phyloP scores from a whole-genome alignment of 2,113 vertebrate genomes.

The Vicugna pacos region DNA sequence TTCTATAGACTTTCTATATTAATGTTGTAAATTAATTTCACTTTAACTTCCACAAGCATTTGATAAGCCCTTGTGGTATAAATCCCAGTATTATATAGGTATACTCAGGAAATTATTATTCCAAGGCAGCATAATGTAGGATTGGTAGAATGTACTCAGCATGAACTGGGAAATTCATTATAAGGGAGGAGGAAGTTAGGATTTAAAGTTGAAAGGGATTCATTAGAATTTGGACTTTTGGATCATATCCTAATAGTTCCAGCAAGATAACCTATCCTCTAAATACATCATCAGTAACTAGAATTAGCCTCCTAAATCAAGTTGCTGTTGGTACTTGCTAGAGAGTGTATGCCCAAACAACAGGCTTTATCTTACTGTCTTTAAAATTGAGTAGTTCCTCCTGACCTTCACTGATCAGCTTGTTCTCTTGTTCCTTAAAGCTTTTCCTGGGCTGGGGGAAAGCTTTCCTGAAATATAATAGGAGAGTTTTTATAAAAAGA shows the following conservation, averaged over 20 bases:
- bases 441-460: neutral
- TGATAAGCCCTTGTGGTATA: neutral
- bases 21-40: slow-evolving; percentile 16
- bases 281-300: neutral
- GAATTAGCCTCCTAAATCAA: neutral
- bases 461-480: neutral
- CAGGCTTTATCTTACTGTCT: neutral
- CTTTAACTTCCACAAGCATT: slow-evolving; percentile 56
- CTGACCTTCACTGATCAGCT: neutral
- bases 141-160: neutral
- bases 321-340: neutral
- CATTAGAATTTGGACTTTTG: slow-evolving; percentile 40
- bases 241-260: slow-evolving; percentile 1
- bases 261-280: neutral
- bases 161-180: slow-evolving; percentile 7
- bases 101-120: slow-evolving; percentile 12
- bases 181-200: neutral
- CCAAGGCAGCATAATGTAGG: neutral
- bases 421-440: slow-evolving; percentile 1
- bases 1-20: neutral
- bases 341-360: neutral
- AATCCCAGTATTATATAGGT: neutral
- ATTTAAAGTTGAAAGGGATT: neutral
- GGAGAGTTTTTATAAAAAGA: slow-evolving; percentile 22
- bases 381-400: slow-evolving; percentile 14